Percentiles rank a stretch among this genome's conserved stretches.
Conservation (phyloP, 1,140 invertebrate genomes). For the Drosophila sulfurigaster region DNA sequence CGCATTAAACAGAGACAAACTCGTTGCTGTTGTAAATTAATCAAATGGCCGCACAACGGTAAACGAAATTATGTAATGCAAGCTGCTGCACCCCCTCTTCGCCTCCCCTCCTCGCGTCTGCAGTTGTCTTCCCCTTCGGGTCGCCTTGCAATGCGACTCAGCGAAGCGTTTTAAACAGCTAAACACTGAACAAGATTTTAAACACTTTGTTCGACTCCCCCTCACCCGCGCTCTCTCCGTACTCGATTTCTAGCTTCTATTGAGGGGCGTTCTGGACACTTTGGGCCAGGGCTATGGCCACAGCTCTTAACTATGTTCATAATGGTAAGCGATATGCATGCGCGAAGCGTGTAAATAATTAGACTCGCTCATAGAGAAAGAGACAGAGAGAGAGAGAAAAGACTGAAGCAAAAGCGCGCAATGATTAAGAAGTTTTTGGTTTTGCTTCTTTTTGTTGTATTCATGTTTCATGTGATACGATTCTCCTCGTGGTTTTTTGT, state of each 20-base stretch:
- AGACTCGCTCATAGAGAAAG: constrained; percentile 48
- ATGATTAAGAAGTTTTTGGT: constrained; percentile 73
- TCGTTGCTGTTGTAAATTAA: constrained; percentile 60
- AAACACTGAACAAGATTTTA: constrained; percentile 78
- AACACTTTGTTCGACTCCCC: constrained; percentile 60
- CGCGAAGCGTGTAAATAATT: constrained; percentile 79
- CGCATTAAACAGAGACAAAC: constrained; percentile 56
- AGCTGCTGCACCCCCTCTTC: constrained; percentile 20
- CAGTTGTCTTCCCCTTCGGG: neutral
- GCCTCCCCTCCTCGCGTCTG: neutral
- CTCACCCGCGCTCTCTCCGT: neutral
- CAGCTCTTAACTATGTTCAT: constrained; percentile 31
- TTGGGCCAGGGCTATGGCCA: constrained; percentile 53
- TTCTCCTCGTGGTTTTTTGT: neutral
- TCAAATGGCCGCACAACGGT: constrained; percentile 76
- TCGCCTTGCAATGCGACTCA: constrained; percentile 34
- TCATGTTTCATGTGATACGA: constrained; percentile 11
- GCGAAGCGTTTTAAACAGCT: constrained; percentile 76
- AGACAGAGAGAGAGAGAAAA: constrained; percentile 31
- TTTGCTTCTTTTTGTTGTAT: constrained; percentile 9
- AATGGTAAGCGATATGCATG: constrained; percentile 80
- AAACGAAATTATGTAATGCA: constrained; percentile 81
- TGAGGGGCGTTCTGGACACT: constrained; percentile 51
- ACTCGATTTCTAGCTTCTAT: neutral
- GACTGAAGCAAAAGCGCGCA: constrained; percentile 24